A percentile compares a stretch with the other conserved stretches of the same genome.
These are phyloP conservation scores for Cetonia aurata DNA, from an alignment of 2,888 invertebrate species.

Conservation along the genomic window DNA sequence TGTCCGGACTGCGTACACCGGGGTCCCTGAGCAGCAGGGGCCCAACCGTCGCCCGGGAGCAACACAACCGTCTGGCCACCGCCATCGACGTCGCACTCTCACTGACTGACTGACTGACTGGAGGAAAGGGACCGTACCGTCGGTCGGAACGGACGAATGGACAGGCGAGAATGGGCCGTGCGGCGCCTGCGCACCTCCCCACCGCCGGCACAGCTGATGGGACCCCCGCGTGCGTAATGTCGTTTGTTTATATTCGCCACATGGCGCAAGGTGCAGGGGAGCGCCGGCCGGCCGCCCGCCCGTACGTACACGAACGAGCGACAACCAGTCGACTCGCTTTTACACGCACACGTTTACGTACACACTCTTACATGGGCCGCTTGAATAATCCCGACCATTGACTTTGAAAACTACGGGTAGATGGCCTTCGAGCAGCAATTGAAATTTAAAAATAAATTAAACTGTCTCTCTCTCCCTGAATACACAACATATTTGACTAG, in stretches of 20 bases:
- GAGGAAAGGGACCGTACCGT: conserved; percentile 45
- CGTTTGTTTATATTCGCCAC: conserved; percentile 70
- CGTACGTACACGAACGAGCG: conserved; percentile 17
- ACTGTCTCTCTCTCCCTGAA: too few relatives aligned
- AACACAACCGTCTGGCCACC: conserved; percentile 68
- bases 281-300: conserved; percentile 52
- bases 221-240: conserved; percentile 67
- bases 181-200: conserved; percentile 50
- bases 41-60: conserved; percentile 64
- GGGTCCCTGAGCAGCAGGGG: conserved; percentile 58
- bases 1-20: conserved; percentile 72
- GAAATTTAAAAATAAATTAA: too few relatives aligned
- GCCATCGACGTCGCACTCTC: conserved; percentile 65
- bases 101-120: conserved; percentile 67
- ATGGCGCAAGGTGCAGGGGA: conserved; percentile 67
- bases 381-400: conserved; percentile 43
- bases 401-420: conserved; percentile 45
- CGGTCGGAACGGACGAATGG: conserved; percentile 43
- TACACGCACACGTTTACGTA: conserved; percentile 24
- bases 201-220: conserved; percentile 64
- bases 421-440: not conserved
- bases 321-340: conserved; percentile 42
- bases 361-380: conserved; percentile 41
- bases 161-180: conserved; percentile 26
- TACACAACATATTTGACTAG: too few relatives aligned